Base-by-base conservation (phyloP, 2,888 invertebrate genomes). In the Andrena hattorfiana region DNA sequence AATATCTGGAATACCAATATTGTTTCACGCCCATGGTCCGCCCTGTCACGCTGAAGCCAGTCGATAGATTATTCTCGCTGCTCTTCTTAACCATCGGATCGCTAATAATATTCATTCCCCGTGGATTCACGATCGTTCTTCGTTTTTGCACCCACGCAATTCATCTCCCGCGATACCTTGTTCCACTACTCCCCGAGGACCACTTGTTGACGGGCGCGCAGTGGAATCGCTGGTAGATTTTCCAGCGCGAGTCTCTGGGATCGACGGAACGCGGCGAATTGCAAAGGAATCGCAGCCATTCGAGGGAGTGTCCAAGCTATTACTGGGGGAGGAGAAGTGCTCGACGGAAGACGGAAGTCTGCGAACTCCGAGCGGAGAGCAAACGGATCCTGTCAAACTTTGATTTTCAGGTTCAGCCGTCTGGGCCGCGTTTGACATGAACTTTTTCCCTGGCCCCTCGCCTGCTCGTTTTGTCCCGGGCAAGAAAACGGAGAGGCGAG, bases 1-100 rank as follows among this genome's bases (percentile, higher is more conserved):
- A 93, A 93, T 93, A 92, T 93, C 89, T 91, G 90, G 91, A 92
- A 93, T 92, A 91, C 92, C 92, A 90, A 92, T 92, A 92, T 92
- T 92, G 92, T 92, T 90, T 90, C 88, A 72, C 85, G 84, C 89
- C 85, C 83, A 79, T 64, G 77, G 77, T 72, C 84, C 68, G 28
- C 59, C 84, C 81, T 86, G 86, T 86, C 88, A 83, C 73, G 73
- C 51, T n/a, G 75, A 42, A 54, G 2, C 69, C 28, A 13, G 10
- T 7, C 64, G 23, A 68, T 74, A 32, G 75, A 79, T 81, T 84
- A 77, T 74, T 26, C 73, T 28, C 54, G 59, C 60, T 60, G 4
- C 32, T 28, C 48, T 51, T 8, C 6, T 10, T 16, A 10, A 1
- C 42, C 48, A 20, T 56, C 16, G 28, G 16, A 35, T 35, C 20